Evolutionary conservation across 2,113 vertebrate genomes (phyloP).

Genomic region (Tachysurus vachellii): DNA sequence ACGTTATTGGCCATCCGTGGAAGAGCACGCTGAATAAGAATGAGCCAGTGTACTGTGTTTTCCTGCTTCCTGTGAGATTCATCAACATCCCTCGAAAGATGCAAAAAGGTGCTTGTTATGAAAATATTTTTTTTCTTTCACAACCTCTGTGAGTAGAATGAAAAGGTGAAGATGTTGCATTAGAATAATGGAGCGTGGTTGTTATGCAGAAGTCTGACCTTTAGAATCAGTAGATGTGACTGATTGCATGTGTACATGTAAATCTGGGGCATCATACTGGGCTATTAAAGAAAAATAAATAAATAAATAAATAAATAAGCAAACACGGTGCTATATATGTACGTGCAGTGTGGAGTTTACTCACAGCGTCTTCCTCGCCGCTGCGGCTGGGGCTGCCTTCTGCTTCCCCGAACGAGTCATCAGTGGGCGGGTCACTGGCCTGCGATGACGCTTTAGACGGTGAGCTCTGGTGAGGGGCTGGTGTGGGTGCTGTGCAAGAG

Average conservation of each 20-base stretch:
- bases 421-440: slow-evolving; percentile 86
- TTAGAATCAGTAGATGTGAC: slow-evolving; percentile 7
- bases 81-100: slow-evolving; percentile 58
- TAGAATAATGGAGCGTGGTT: background rate
- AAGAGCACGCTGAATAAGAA: slow-evolving; percentile 17
- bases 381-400: slow-evolving; percentile 96
- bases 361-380: slow-evolving; percentile 93
- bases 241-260: background rate
- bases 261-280: background rate
- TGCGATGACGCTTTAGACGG: slow-evolving; percentile 96
- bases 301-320: background rate
- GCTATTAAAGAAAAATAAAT: background rate
- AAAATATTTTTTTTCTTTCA: background rate
- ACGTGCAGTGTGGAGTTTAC: slow-evolving; percentile 60
- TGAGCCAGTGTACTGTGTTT: slow-evolving; percentile 61
- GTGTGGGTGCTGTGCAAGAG: slow-evolving; percentile 84
- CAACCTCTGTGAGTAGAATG: background rate
- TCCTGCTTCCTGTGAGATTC: slow-evolving; percentile 57
- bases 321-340: background rate
- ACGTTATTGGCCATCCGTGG: slow-evolving; percentile 57
- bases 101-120: slow-evolving; percentile 30
- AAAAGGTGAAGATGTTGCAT: background rate
- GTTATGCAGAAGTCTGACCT: background rate
- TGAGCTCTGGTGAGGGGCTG: slow-evolving; percentile 90
- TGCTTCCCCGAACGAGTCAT: slow-evolving; percentile 92